phyloP scores from a whole-genome alignment of 2,797 vertebrate genomes.

The Muraenolepis orangiensis region DNA sequence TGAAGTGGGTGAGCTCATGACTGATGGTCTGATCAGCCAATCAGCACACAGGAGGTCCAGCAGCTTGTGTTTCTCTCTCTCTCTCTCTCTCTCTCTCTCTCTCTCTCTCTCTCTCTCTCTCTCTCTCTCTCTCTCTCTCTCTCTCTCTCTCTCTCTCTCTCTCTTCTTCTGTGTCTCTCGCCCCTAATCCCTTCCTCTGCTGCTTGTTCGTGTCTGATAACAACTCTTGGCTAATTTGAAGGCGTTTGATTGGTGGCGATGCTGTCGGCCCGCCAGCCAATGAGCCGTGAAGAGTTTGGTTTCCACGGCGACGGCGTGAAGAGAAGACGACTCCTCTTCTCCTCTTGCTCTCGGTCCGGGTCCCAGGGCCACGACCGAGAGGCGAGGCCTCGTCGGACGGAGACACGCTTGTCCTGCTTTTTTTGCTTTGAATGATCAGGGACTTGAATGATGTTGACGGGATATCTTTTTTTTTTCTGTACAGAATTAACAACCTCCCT shows the following conservation, averaged over 20 bases:
- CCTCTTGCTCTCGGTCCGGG: neutral
- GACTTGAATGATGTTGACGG: too few relatives aligned
- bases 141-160: neutral
- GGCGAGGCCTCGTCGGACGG: too few relatives aligned
- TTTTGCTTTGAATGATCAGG: too few relatives aligned
- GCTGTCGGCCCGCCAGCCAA: slow-evolving; percentile 26
- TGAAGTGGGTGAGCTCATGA: neutral
- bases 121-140: neutral
- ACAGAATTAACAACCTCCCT: too few relatives aligned
- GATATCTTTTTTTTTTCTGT: too few relatives aligned
- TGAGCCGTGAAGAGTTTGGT: slow-evolving; percentile 49
- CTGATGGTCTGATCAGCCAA: slow-evolving; percentile 29
- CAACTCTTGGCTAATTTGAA: slow-evolving; percentile 42
- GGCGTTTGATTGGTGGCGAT: slow-evolving; percentile 33
- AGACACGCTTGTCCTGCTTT: too few relatives aligned
- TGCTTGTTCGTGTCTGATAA: slow-evolving; percentile 44
- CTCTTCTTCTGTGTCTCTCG: neutral
- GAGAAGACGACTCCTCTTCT: slow-evolving; percentile 24
- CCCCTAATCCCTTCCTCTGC: slow-evolving; percentile 19
- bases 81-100: too few relatives aligned
- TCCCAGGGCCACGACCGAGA: slow-evolving; percentile 43
- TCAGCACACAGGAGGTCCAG: slow-evolving; percentile 32
- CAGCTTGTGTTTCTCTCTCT: slow-evolving; percentile 26
- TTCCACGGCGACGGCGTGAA: slow-evolving; percentile 43
- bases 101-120: too few relatives aligned